Evolutionary conservation across 2,888 invertebrate species (phyloP), one percentile per base, ranked within the genome.

Genomic region (Ochropacha duplaris): DNA sequence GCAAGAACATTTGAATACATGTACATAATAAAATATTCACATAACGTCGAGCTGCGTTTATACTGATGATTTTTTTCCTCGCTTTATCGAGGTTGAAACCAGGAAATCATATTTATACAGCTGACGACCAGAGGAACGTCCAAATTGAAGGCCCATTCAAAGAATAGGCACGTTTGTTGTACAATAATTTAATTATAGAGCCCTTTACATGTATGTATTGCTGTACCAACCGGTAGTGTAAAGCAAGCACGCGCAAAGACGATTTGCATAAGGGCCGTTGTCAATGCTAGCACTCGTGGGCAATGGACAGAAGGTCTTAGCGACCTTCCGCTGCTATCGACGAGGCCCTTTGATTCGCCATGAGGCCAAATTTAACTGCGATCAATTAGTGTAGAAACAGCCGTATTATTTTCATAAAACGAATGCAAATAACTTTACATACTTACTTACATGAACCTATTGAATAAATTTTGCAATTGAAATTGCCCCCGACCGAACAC

Each of bases 311-410:
- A 88, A 90, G 90, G 91, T 88, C 86, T 79, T 60, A 54, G 54
- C 73, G 86, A 82, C 92, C 91, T 88, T 88, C 83, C 77, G 64
- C 70, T 69, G 75, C 64, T 69, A 62, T 68, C 68, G 69, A 67
- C 86, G 84, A 91, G 90, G 91, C 86, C 89, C 86, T 90, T 86
- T 81, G 81, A 88, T 90, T 88, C 79, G 86, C 88, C 79, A 84
- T 81, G 79, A 85, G 79, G 79, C 74, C 79, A 81, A 74, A 74
- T 65, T 63, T 1, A 12, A 3, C 65, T 60, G 61, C 65, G 71
- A 76, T 68, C 76, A 66, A 66, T 68, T 66, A 69, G 61, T 75
- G 71, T 79, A 72, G 72, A 74, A 74, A 72, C 57, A 68, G 60
- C 73, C 65, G 65, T 66, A 69, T 55, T 56, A 56, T 68, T 66